These are phyloP conservation scores for Listronotus bonariensis DNA, from an alignment of 1,140 invertebrate species.

Conservation along the genomic window DNA sequence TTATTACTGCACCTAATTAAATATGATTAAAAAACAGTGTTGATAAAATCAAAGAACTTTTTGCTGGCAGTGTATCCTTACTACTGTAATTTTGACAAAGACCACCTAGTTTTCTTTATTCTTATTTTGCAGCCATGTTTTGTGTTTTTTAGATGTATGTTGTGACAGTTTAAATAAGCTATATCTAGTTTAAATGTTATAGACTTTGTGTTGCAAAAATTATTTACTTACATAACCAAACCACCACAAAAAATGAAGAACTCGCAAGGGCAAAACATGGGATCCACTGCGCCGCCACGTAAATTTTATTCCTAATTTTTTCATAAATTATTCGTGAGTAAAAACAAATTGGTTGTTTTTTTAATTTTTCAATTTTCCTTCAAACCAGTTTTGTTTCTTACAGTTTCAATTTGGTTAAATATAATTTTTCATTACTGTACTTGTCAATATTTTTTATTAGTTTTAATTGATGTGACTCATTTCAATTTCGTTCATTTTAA, in stretches of 20 bases:
- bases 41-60: constrained; percentile 37
- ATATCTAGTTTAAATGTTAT: constrained; percentile 32
- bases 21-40: constrained; percentile 28
- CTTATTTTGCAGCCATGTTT: constrained; percentile 31
- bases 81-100: background rate
- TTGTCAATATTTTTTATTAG: constrained; percentile 28
- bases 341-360: constrained; percentile 19
- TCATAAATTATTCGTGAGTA: constrained; percentile 16
- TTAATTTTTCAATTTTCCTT: constrained; percentile 28
- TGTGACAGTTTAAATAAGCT: constrained; percentile 28
- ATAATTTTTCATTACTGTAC: constrained; percentile 31
- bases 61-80: constrained; percentile 32
- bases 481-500: constrained; percentile 35
- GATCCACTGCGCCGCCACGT: constrained; percentile 38
- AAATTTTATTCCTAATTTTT: constrained; percentile 11
- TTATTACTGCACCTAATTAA: background rate
- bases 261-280: constrained; percentile 28
- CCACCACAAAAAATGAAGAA: constrained; percentile 15
- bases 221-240: constrained; percentile 8
- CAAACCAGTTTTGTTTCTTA: constrained; percentile 7
- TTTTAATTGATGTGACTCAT: constrained; percentile 31
- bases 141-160: constrained; percentile 33
- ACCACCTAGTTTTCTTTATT: constrained; percentile 24
- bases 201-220: constrained; percentile 24
- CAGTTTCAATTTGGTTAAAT: constrained; percentile 31